Base-by-base conservation (phyloP, 2,888 invertebrate genomes). In the Psylliodes chrysocephalus region DNA sequence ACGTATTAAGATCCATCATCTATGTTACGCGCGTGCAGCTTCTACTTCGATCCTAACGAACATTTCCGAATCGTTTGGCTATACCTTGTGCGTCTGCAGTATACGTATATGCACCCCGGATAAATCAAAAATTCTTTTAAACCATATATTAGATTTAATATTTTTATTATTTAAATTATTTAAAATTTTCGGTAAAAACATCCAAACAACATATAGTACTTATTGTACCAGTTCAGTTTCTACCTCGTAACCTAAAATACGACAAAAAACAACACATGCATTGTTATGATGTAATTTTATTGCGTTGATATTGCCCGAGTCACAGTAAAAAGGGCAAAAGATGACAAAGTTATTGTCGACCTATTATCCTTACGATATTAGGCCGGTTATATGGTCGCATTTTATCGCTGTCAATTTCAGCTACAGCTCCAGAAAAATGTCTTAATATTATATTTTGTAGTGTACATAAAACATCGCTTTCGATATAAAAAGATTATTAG, bases 401-500 rank as follows among this genome's bases (percentile, higher is more conserved):
- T 52, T 52, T 52, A 52, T 52, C 19, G 17, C 12, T 15, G 15
- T 52, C 33, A 38, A 33, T 52, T 52, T 52, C 15, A 25, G 28
- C 25, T 47, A 14, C 25, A 25, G 47, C 25, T 44, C 10, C n/a
- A 18, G 52, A 52, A 38, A 52, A 52, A 52, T 15, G 52, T 52
- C 52, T 35, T 46, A 30, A 44, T 44, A 25, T 42, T 28, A 42
- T 42, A 55, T 55, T 55, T 55, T 18, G 42, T 15, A n/a, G 28
- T 42, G 10, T 52, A 55, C 42, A 55, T 55, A 55, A 55, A 55
- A 55, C 55, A 55, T 1, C n/a, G 46, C 42, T 44, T 55, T 42
- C 42, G 55, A 28, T 42, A 42, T 55, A 44, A 55, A 55, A 55
- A 42, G 52, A 55, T 42, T 55, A 55, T 55, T 42, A 28, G 55